These are phyloP conservation scores for Glomeris marginata DNA, from an alignment of 2,888 invertebrate genomes.

Conservation along the genomic window DNA sequence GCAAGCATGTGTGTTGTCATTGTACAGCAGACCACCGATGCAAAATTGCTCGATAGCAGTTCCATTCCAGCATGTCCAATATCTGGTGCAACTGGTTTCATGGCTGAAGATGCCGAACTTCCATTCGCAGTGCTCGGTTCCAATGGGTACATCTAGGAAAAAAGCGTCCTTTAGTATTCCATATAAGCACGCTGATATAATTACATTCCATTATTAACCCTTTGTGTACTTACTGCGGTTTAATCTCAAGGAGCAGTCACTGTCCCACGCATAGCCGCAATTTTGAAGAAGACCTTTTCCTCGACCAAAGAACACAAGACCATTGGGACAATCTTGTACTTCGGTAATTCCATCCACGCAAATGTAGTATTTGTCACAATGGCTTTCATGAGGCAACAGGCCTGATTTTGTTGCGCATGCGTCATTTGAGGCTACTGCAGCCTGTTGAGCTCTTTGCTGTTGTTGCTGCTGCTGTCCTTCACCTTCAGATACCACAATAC, in stretches of 20 bases:
- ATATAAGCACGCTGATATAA: no score
- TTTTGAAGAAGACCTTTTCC: conserved; percentile 22
- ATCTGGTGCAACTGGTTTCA: conserved; percentile 80
- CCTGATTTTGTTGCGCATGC: conserved; percentile 20
- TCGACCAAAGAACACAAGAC: conserved; percentile 25
- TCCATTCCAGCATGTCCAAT: conserved; percentile 93
- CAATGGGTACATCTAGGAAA: conserved; percentile 55
- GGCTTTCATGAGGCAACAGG: conserved; percentile 23
- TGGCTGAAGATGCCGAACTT: conserved; percentile 85
- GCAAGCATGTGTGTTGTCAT: conserved; percentile 77
- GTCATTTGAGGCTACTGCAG: conserved; percentile 8
- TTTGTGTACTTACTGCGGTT: conserved; percentile 23
- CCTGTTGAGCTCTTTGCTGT: conserved; percentile 1
- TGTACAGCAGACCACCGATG: conserved; percentile 78
- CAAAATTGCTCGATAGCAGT: conserved; percentile 83
- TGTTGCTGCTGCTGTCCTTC: neutral
- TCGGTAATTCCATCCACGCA: conserved; percentile 22
- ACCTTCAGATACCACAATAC: neutral
- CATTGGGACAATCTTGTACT: conserved; percentile 26
- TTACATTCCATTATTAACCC: neutral
- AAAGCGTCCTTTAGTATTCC: neutral
- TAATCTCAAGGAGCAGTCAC: conserved; percentile 25
- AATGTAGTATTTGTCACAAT: conserved; percentile 28
- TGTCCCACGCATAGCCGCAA: conserved; percentile 28
- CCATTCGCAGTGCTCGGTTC: conserved; percentile 80